A percentile compares a stretch with the other conserved stretches of the same genome.
Conservation (phyloP, 1,140 invertebrate genomes). For the Agrilus planipennis region DNA sequence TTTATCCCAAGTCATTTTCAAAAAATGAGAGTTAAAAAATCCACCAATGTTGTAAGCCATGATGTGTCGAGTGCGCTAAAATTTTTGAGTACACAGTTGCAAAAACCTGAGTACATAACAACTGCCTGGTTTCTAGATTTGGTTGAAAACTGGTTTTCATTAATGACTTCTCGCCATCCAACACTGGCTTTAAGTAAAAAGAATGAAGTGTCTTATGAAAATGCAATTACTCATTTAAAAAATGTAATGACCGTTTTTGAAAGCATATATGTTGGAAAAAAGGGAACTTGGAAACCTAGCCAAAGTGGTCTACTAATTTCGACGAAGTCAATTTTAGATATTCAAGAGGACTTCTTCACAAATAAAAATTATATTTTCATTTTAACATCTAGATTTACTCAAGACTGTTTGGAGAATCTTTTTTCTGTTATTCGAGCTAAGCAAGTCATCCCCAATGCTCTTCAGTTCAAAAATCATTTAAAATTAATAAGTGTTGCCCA, state of each 20-base stretch:
- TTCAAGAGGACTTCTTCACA: no score
- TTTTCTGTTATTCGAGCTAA: no score
- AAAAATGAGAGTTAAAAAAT: constrained; percentile 10
- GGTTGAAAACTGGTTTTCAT: constrained; percentile 9
- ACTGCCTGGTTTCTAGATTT: constrained; percentile 12
- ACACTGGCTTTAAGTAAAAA: constrained; percentile 8
- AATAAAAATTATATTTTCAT: no score
- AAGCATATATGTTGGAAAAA: not conserved
- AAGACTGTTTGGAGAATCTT: no score
- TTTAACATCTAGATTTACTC: no score
- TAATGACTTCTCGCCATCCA: constrained; percentile 10
- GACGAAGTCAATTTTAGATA: no score
- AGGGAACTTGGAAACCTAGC: no score
- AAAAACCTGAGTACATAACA: constrained; percentile 10
- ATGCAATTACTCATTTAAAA: constrained; percentile 4
- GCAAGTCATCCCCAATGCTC: no score
- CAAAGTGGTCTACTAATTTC: no score
- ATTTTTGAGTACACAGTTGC: constrained; percentile 5
- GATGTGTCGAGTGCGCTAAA: constrained; percentile 11
- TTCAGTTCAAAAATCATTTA: no score
- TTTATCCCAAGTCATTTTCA: constrained; percentile 6
- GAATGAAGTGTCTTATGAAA: constrained; percentile 1
- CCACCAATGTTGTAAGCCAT: constrained; percentile 12
- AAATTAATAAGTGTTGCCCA: no score
- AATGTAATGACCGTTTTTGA: not conserved